A percentile compares a stretch with the other conserved stretches of the same genome.
These are phyloP conservation scores for Zosterops lateralis DNA, from an alignment of 2,113 vertebrate genomes.

Conservation along the genomic window DNA sequence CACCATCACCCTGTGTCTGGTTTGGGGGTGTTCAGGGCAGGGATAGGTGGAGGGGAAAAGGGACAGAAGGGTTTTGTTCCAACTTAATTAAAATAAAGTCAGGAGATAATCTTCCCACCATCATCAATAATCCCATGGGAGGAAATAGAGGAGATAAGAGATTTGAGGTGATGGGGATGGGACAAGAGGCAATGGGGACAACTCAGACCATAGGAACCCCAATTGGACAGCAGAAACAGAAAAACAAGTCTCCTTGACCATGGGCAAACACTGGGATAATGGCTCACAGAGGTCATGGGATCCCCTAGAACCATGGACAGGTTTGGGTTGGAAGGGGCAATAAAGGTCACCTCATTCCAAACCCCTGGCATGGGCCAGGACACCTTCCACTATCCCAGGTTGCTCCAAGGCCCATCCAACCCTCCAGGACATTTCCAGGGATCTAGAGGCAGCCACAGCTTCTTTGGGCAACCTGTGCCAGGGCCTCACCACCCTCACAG, in stretches of 20 bases:
- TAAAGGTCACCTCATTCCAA: rapidly evolving
- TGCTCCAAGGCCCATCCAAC: rapidly evolving
- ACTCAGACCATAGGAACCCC: background rate
- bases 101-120: background rate
- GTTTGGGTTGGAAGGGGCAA: background rate
- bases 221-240: background rate
- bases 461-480: rapidly evolving
- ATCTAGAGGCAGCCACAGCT: too few species aligned
- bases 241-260: background rate
- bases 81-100: background rate
- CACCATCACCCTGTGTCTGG: rapidly evolving
- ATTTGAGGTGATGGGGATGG: background rate
- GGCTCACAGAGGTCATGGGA: background rate
- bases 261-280: background rate
- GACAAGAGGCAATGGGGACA: background rate
- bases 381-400: rapidly evolving
- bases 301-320: background rate
- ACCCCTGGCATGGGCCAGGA: rapidly evolving
- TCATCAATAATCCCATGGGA: background rate
- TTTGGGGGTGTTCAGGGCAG: background rate
- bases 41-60: background rate
- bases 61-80: background rate
- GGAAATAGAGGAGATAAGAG: background rate
- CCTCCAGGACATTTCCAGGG: background rate
- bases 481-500: rapidly evolving